These are phyloP conservation scores for Scaptodrosophila lebanonensis DNA, from an alignment of 1,140 invertebrate genomes.

Conservation along the genomic window DNA sequence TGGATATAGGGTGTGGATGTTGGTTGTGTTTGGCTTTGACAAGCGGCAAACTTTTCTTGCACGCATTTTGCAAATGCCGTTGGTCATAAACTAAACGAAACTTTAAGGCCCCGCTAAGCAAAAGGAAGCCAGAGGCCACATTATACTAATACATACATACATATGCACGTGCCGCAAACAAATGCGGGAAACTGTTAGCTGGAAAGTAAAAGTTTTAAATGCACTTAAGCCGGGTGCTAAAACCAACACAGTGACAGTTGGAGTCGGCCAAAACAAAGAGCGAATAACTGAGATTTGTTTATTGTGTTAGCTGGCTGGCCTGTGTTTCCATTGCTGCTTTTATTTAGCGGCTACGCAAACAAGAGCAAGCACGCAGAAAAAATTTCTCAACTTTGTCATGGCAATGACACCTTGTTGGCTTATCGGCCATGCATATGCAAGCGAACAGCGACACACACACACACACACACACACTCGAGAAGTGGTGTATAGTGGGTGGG, in stretches of 20 bases:
- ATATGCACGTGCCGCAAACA: constrained; percentile 53
- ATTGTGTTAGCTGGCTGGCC: constrained; percentile 13
- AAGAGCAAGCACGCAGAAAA: no score
- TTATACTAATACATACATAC: constrained; percentile 18
- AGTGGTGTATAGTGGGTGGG: no score
- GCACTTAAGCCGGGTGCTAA: constrained; percentile 11
- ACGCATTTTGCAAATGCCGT: no score
- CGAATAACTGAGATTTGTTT: constrained; percentile 16
- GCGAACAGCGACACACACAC: not conserved
- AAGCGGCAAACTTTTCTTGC: constrained; percentile 44
- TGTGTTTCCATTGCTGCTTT: constrained; percentile 20
- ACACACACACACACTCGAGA: constrained; percentile 2
- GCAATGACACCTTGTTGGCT: constrained; percentile 48
- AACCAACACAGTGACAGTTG: not conserved
- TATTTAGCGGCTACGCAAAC: constrained; percentile 8
- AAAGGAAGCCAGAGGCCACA: not conserved
- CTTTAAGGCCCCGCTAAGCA: not conserved
- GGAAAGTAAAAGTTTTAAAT: constrained; percentile 1
- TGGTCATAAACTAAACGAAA: constrained; percentile 26
- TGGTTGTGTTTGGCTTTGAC: constrained; percentile 20
- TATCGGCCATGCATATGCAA: constrained; percentile 42
- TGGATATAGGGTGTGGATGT: not conserved
- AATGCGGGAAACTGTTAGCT: constrained; percentile 23
- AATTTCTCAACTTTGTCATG: constrained; percentile 40
- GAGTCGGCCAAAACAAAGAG: not conserved